Percentiles rank a stretch among this genome's conserved stretches.
Evolutionary conservation across 2,797 vertebrate species (phyloP).

Genomic region (Chanos chanos): DNA sequence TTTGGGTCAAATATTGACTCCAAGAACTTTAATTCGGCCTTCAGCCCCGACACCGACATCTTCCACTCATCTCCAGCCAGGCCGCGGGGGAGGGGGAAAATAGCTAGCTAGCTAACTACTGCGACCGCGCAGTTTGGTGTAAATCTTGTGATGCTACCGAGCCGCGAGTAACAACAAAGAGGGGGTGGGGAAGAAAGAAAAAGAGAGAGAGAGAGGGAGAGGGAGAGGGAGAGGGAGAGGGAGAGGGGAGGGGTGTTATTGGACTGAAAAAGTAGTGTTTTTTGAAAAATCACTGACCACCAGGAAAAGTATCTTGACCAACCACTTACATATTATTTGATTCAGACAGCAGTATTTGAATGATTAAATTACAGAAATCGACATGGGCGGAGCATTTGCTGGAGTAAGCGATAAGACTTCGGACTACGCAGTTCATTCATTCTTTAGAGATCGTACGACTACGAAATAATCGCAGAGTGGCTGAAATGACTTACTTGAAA

Average conservation of each 20-base stretch:
- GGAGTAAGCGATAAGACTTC: neutral
- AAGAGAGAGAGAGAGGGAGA: neutral
- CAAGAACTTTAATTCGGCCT: slow-evolving; percentile 97
- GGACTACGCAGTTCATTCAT: too few relatives aligned
- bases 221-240: too few relatives aligned
- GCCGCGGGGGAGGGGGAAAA: slow-evolving; percentile 59
- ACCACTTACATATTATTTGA: too few relatives aligned
- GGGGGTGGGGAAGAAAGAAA: slow-evolving; percentile 3
- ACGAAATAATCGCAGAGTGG: too few relatives aligned
- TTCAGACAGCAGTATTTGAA: too few relatives aligned
- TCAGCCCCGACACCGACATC: slow-evolving; percentile 98
- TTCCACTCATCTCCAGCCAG: slow-evolving; percentile 91
- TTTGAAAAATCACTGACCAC: too few relatives aligned
- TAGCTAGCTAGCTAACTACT: slow-evolving; percentile 37
- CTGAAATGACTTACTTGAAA: too few relatives aligned
- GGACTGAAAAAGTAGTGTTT: too few relatives aligned
- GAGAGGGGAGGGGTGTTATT: too few relatives aligned
- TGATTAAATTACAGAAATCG: neutral
- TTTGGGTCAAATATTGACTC: slow-evolving; percentile 96
- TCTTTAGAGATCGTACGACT: too few relatives aligned
- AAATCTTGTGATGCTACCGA: neutral
- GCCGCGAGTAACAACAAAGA: slow-evolving; percentile 31
- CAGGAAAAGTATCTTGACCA: too few relatives aligned
- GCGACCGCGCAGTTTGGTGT: slow-evolving; percentile 34
- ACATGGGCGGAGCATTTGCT: neutral